Percentiles rank a stretch among this genome's conserved stretches.
Conservation (phyloP, 1,140 invertebrate species). For the Lerema accius region DNA sequence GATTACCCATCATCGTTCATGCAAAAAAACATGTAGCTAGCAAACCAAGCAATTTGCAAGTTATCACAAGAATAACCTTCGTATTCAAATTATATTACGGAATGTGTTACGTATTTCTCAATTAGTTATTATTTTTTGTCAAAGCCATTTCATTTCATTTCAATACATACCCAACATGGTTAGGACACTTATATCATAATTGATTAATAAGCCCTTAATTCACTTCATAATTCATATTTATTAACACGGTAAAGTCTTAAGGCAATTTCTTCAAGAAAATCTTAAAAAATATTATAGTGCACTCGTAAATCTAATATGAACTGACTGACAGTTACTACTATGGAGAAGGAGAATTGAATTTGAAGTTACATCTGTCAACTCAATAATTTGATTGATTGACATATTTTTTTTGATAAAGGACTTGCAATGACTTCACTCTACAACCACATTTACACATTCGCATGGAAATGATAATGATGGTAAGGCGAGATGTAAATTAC, state of each 20-base stretch:
- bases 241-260: background rate
- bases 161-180: background rate
- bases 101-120: conserved; percentile 24
- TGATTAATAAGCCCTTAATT: background rate
- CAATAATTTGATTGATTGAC: no score
- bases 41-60: background rate
- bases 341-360: no score
- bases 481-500: no score
- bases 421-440: no score
- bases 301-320: background rate
- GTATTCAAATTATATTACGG: background rate
- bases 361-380: no score
- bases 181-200: background rate
- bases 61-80: background rate
- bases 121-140: conserved; percentile 17
- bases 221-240: conserved; percentile 13
- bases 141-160: conserved; percentile 5
- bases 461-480: no score
- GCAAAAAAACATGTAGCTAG: no score
- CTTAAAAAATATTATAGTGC: background rate
- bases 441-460: no score
- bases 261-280: background rate
- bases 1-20: no score
- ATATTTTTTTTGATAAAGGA: no score
- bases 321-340: no score